Evolutionary conservation across 1,140 invertebrate species (phyloP).

Genomic region (Drosophila nigromelanica): DNA sequence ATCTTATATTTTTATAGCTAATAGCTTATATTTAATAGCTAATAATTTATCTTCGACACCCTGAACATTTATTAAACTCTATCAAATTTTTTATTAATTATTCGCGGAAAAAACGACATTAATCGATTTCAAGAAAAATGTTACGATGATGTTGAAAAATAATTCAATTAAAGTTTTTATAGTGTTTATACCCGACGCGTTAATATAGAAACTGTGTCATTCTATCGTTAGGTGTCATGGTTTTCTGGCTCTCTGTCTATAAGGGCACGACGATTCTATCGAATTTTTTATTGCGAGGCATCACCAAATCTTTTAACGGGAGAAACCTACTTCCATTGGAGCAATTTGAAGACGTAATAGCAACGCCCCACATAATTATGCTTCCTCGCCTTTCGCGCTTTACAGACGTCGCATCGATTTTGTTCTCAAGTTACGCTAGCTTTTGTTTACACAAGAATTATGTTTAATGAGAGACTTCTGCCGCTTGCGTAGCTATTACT

Average conservation of each 20-base stretch:
- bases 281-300: neutral
- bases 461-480: conserved; percentile 73
- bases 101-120: conserved; percentile 21
- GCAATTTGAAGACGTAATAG: conserved; percentile 12
- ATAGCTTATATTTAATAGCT: no score
- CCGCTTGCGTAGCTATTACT: conserved; percentile 6
- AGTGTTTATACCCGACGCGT: no score
- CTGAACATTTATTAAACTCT: no score
- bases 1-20: no score
- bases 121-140: neutral
- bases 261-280: neutral
- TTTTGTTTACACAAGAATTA: conserved; percentile 81
- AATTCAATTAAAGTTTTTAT: no score
- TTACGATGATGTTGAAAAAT: no score
- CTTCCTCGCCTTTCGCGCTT: conserved; percentile 17
- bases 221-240: no score
- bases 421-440: conserved; percentile 72
- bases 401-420: conserved; percentile 68
- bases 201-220: no score
- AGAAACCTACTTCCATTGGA: neutral
- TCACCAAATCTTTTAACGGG: neutral
- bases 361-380: conserved; percentile 40
- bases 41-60: no score
- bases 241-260: neutral
- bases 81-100: no score